Base-by-base conservation (phyloP, 2,113 vertebrate genomes). In the Plotosus lineatus region DNA sequence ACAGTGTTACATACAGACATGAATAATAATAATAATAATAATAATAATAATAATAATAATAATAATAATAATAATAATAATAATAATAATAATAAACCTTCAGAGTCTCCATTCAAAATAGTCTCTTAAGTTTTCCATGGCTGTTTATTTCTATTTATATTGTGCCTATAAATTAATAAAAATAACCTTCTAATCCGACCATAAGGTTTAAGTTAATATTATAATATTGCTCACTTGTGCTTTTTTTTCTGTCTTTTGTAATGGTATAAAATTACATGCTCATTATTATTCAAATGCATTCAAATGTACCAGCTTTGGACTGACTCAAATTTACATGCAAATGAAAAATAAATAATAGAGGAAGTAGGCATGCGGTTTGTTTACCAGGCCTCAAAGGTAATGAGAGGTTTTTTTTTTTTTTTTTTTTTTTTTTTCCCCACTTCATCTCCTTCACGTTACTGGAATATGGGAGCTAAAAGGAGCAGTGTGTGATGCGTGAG, bases 371-470 rank as follows among this genome's bases (percentile, higher is more conserved):
- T 17, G 60, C 28, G 21, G 28, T 60, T 77, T 61, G 75, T 77
- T 40, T 60, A 46, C 75, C 7, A 46, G 61, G 55, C 75, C 56
- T 77, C 26, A 61, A 46, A 46, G n/a, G n/a, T 60, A 77, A 77
- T 50, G 51, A 69, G 23, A 26, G 17, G 15, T 0, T 42, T 46
- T 44, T 31, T 69, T 50, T n/a, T n/a, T 60, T 51, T 40, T 5
- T 53, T 17, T 3, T 46, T 44, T 31, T 69, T 50, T n/a, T n/a
- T 60, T 51, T 40, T 5, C 36, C 10, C 1, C 11, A 26, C 6
- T 51, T 46, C 2, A 0, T 46, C 26, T 46, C 15, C 58, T 78
- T 61, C 17, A 48, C 8, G 11, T 66, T 51, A 33, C 26, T 51
- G 44, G 28, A 65, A 7, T 38, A 42, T 6, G 15, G 36, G 23